These are phyloP conservation scores for Theocolax elegans DNA, from an alignment of 1,140 invertebrate genomes.

Conservation along the genomic window DNA sequence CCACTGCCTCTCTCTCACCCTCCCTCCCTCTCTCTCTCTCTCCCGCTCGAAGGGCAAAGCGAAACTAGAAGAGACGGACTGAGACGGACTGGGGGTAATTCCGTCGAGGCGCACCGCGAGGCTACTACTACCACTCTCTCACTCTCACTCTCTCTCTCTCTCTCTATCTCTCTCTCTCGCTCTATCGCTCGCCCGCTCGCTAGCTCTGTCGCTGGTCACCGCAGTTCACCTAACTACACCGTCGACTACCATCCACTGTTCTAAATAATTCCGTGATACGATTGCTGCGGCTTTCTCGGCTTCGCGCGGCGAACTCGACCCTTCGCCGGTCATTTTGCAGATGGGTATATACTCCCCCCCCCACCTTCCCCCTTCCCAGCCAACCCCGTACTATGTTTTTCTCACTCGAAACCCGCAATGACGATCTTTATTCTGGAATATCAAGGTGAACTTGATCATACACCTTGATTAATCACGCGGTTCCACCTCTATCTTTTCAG, in stretches of 20 bases:
- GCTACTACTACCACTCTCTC: slow-evolving; percentile 27
- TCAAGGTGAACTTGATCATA: too few species aligned
- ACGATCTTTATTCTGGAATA: too few species aligned
- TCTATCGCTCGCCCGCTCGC: too few species aligned
- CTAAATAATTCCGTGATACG: slow-evolving; percentile 64
- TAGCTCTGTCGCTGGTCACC: too few species aligned
- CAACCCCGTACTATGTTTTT: too few species aligned
- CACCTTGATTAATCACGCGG: too few species aligned
- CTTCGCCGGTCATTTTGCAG: neutral
- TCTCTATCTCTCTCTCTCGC: too few species aligned
- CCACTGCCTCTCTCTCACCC: neutral
- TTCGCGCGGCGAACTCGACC: slow-evolving; percentile 43
- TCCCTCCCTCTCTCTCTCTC: neutral
- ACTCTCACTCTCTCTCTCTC: neutral
- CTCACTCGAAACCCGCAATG: too few species aligned
- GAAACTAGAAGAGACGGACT: slow-evolving; percentile 45
- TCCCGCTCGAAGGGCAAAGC: slow-evolving; percentile 54
- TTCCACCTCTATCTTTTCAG: too few species aligned
- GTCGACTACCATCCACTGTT: slow-evolving; percentile 60
- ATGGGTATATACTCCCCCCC: neutral
- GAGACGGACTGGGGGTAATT: slow-evolving; percentile 41
- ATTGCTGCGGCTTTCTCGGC: slow-evolving; percentile 61
- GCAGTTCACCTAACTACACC: slow-evolving; percentile 60
- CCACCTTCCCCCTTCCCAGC: neutral
- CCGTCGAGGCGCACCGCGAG: slow-evolving; percentile 44